phyloP scores from a whole-genome alignment of 2,888 invertebrate species.

The Helleia helle region DNA sequence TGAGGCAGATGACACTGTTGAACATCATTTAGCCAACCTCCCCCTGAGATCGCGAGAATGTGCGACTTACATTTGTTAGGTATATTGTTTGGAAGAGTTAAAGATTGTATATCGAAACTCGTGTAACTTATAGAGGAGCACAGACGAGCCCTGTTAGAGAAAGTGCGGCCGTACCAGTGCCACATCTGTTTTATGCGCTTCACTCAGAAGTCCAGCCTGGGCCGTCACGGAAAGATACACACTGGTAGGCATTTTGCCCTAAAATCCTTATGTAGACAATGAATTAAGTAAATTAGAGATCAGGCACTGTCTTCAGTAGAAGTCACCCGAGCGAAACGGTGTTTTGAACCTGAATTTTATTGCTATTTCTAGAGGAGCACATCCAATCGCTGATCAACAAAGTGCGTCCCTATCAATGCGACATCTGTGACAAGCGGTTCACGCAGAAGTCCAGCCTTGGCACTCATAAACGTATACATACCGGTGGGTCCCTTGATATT shows the following conservation, averaged over 20 bases:
- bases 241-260: conserved; percentile 76
- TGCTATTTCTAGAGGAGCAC: conserved; percentile 75
- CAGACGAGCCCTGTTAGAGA: conserved; percentile 75
- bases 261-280: conserved; percentile 69
- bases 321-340: conserved; percentile 45
- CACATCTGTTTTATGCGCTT: conserved; percentile 82
- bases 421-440: conserved; percentile 85
- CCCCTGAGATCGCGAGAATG: conserved; percentile 67
- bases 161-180: conserved; percentile 80
- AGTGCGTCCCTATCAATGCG: conserved; percentile 79
- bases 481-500: conserved; percentile 76
- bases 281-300: conserved; percentile 51
- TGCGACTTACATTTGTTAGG: conserved; percentile 38
- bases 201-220: conserved; percentile 83
- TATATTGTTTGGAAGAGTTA: conserved; percentile 49
- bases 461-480: conserved; percentile 86
- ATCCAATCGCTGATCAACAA: conserved; percentile 76
- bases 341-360: conserved; percentile 69
- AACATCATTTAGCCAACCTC: conserved; percentile 47
- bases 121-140: conserved; percentile 74
- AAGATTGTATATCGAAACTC: conserved; percentile 67
- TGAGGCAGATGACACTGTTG: conserved; percentile 54
- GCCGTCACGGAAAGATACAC: conserved; percentile 82
- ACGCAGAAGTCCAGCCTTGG: conserved; percentile 89
- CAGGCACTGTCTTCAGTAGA: conserved; percentile 45